These are phyloP conservation scores for Apotomis betuletana DNA, from an alignment of 2,888 invertebrate genomes.

Conservation along the genomic window DNA sequence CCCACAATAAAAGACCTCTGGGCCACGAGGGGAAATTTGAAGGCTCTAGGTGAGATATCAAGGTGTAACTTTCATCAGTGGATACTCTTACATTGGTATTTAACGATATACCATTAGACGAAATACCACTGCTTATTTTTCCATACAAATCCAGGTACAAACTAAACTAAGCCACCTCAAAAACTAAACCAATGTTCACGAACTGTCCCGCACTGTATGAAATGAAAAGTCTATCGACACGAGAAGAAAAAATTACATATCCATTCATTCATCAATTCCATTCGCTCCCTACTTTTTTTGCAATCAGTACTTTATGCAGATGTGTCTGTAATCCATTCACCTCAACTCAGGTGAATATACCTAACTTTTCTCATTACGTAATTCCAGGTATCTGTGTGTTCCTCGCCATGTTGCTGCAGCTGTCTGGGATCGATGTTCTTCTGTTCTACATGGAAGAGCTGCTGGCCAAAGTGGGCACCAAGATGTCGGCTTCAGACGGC, in stretches of 20 bases:
- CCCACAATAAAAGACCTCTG: constrained; percentile 84
- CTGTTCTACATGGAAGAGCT: constrained; percentile 90
- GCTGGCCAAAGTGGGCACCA: constrained; percentile 86
- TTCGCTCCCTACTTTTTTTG: constrained; percentile 22
- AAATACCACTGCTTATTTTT: background rate
- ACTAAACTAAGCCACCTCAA: too few species aligned
- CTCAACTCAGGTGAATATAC: too few species aligned
- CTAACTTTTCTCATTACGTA: background rate
- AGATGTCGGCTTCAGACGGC: constrained; percentile 85
- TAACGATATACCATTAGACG: too few species aligned
- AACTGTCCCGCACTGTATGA: constrained; percentile 60
- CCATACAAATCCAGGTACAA: too few species aligned
- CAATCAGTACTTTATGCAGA: too few species aligned
- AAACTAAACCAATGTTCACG: too few species aligned
- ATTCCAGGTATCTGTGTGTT: constrained; percentile 84
- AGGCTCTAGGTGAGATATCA: constrained; percentile 84
- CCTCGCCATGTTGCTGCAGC: constrained; percentile 91
- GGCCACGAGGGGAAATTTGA: constrained; percentile 87
- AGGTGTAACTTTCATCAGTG: too few species aligned
- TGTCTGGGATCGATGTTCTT: constrained; percentile 91
- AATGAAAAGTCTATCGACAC: constrained; percentile 77
- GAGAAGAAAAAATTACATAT: too few species aligned
- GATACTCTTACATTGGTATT: too few species aligned
- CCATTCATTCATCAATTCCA: too few species aligned
- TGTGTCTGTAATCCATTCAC: too few species aligned